phyloP scores from a whole-genome alignment of 2,113 vertebrate species.

The Corvus moneduloides region DNA sequence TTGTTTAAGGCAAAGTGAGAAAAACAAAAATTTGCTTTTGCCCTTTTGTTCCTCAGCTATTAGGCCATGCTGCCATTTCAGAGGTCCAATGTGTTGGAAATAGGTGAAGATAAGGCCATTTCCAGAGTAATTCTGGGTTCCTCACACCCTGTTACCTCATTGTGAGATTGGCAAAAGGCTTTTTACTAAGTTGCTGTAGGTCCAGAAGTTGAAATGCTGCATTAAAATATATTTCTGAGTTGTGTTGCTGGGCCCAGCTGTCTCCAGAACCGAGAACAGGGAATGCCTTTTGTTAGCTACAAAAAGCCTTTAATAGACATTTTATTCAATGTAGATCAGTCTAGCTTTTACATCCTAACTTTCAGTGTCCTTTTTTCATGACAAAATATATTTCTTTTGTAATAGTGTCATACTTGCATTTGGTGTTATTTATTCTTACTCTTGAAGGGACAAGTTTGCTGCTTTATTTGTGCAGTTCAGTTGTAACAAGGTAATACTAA shows the following conservation, averaged over 20 bases:
- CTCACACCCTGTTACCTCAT: background rate
- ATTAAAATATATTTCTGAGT: background rate
- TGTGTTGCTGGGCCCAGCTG: background rate
- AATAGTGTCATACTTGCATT: background rate
- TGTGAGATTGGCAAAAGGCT: background rate
- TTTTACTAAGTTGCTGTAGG: background rate
- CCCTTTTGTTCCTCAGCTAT: background rate
- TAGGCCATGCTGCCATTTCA: background rate
- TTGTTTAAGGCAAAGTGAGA: conserved; percentile 3
- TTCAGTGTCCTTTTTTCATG: background rate
- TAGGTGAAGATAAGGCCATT: background rate
- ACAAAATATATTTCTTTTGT: background rate
- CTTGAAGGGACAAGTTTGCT: background rate
- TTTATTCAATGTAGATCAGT: background rate
- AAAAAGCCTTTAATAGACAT: background rate
- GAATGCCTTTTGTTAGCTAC: background rate
- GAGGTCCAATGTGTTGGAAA: background rate
- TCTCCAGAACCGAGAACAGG: background rate
- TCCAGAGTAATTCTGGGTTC: background rate
- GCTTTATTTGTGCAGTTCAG: background rate
- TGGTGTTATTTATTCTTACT: background rate
- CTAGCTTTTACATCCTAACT: background rate
- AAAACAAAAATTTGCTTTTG: background rate
- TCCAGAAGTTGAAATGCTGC: background rate
- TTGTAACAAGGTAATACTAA: background rate